Evolutionary conservation across 2,113 vertebrate species (phyloP), one percentile per base, ranked within the genome.

Genomic region (Engystomops pustulosus): DNA sequence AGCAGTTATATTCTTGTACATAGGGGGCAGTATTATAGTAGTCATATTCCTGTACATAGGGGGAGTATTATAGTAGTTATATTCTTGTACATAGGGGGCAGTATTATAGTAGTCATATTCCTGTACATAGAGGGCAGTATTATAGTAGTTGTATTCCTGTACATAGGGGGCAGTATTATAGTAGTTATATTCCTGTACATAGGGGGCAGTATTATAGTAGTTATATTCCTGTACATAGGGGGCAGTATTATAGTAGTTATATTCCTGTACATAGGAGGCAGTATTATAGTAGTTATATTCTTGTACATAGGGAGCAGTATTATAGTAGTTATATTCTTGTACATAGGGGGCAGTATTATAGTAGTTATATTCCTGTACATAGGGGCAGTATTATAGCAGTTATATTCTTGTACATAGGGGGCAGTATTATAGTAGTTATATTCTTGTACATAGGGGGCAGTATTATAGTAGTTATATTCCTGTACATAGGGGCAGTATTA

Each of bases 221-320:
- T 67, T 67, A 67, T 67, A 67, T 67, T 67, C 30, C 20, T 67
- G 62, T 67, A 67, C 15, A 67, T 67, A 36, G 62, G 30, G 9
- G n/a, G 62, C 27, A 65, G 60, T 65, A 34, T 65, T 65, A 65
- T 65, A 65, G 60, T 65, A 65, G 60, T 32, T 65, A 65, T 65
- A 60, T 60, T 60, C 55, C 27, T 60, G 55, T 60, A 60, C 7
- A 60, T 60, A 60, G 23, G 55, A 60, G 7, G 55, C 23, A 60
- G 55, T 60, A 60, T 60, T 60, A 60, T 60, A 60, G 55, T 60
- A 60, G 55, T 60, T 60, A 60, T 60, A 60, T 60, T 60, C 55
- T 27, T 60, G 55, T 41, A 41, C 38, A 4, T 41, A 41, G 38
- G n/a, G 38, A 41, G 38, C 8, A 41, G 38, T 41, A 41, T 41